A percentile compares a stretch with the other conserved stretches of the same genome.
phyloP scores from a whole-genome alignment of 2,797 vertebrate species.

The Callimico goeldii region DNA sequence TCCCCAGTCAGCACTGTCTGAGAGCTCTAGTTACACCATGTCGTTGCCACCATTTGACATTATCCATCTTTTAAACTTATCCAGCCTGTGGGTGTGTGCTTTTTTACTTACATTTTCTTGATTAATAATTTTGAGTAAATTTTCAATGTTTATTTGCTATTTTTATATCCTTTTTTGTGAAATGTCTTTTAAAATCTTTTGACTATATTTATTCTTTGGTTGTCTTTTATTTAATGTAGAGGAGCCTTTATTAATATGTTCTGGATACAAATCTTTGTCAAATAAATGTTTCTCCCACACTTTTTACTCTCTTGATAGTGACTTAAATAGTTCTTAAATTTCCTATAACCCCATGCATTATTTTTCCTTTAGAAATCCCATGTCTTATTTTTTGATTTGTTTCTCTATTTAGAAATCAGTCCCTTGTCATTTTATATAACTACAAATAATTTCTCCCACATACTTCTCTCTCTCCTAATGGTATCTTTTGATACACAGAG shows the following conservation, averaged over 20 bases:
- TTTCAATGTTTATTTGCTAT: background rate
- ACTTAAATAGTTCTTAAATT: background rate
- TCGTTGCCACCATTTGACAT: background rate
- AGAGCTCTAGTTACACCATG: background rate
- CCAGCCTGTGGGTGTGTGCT: background rate
- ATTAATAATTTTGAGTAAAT: background rate
- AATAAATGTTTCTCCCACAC: background rate
- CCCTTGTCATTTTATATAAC: background rate
- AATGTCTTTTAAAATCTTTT: background rate
- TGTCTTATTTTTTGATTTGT: background rate
- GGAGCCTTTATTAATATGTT: background rate
- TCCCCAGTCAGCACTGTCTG: background rate
- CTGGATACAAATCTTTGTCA: background rate
- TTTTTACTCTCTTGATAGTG: background rate
- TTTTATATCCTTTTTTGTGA: slow-evolving; percentile 3
- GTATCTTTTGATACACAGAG: background rate
- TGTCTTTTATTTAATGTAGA: background rate
- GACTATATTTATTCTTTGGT: background rate
- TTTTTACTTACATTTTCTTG: background rate
- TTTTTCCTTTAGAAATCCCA: background rate
- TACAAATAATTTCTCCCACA: background rate
- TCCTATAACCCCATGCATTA: background rate
- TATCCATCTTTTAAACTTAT: background rate
- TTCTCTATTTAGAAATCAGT: background rate
- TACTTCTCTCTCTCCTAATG: background rate